Evolutionary conservation across 2,888 invertebrate species (phyloP), one percentile per base, ranked within the genome.

Genomic region (Metacarcinus magister): DNA sequence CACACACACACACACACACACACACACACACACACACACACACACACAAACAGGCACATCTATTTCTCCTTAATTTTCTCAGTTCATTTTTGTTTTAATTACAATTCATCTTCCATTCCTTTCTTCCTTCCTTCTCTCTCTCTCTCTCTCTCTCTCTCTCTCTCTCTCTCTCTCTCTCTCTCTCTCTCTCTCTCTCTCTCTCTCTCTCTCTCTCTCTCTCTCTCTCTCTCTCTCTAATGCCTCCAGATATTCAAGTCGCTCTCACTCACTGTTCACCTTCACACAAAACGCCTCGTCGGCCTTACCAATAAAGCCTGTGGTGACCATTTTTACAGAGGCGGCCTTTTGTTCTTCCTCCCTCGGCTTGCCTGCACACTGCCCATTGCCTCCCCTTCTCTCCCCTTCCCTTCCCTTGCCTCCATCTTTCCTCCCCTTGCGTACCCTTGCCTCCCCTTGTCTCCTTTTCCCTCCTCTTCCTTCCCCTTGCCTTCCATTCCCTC

Each of bases 301-400:
- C 87, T 87, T 32, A 16, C 87, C 87, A 87, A 87, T 87, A 87
- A 87, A 87, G 87, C 87, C 87, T 39, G 39, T 39, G 87, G 87
- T 87, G 32, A 87, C 87, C 87, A 32, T 87, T 87, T 87, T 87
- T 87, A 87, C 87, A 32, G 39, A 87, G 5, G n/a, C 44, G n/a
- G 28, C 48, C 46, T 91, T 91, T 91, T 48, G 44, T 46, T 91
- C 91, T 44, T 44, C 5, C 44, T 91, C 91, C 48, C 44, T 91
- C 46, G n/a, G 48, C 91, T 87, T 39, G 87, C 87, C 87, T 87
- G 39, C 39, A 39, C 87, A 2, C 87, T 13, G 32, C 32, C 39
- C 87, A 10, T 87, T 87, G 13, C 87, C 39, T 13, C 32, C 87
- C 39, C 44, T 44, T 91, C 87, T 39, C 39, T 87, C 39, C 87